phyloP scores from a whole-genome alignment of 1,140 invertebrate genomes.

The Drosophila burlai region DNA sequence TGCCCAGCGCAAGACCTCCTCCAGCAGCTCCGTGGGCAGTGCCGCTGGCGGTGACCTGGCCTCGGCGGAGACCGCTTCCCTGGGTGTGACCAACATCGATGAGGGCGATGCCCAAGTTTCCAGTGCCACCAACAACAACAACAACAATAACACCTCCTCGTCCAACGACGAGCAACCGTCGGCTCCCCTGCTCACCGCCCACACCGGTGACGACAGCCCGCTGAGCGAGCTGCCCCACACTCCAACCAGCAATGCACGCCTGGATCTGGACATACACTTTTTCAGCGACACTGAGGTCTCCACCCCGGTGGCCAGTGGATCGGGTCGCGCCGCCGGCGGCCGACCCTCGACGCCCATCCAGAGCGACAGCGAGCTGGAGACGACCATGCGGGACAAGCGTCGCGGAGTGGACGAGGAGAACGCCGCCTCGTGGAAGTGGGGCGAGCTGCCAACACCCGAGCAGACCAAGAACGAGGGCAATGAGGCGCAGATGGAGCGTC shows the following conservation, averaged over 20 bases:
- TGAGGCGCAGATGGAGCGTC: constrained; percentile 87
- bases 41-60: constrained; percentile 54
- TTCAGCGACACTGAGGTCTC: constrained; percentile 95
- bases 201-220: constrained; percentile 64
- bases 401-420: constrained; percentile 85
- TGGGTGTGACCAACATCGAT: constrained; percentile 71
- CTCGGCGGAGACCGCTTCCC: constrained; percentile 55
- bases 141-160: constrained; percentile 62
- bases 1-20: constrained; percentile 89
- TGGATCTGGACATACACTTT: constrained; percentile 92
- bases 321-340: constrained; percentile 85
- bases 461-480: constrained; percentile 45
- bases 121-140: constrained; percentile 34
- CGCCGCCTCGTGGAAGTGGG: constrained; percentile 96
- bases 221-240: constrained; percentile 52
- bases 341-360: constrained; percentile 93
- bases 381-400: constrained; percentile 87
- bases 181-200: constrained; percentile 62
- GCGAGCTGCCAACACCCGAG: constrained; percentile 93
- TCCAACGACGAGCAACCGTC: constrained; percentile 74
- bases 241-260: constrained; percentile 43
- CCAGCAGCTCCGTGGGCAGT: constrained; percentile 84
- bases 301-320: constrained; percentile 46
- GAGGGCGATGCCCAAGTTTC: constrained; percentile 51
- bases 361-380: constrained; percentile 97